Conservation (phyloP, 2,113 vertebrate species). For the Promerops cafer region DNA sequence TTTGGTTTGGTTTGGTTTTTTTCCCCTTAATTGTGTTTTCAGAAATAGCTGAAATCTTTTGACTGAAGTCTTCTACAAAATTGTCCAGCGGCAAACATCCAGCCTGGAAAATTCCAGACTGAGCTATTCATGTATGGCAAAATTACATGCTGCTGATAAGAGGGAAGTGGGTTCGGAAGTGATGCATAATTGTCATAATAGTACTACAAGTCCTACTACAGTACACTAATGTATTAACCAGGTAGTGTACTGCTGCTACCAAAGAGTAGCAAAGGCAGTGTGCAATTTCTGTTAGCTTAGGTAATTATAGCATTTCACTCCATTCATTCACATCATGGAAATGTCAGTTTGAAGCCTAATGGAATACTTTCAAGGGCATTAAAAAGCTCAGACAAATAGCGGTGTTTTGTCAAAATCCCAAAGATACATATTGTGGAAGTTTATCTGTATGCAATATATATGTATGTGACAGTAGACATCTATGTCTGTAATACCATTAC, state of each 20-base stretch:
- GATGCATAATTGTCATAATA: not conserved
- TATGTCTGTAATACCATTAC: not conserved
- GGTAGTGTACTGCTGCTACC: not conserved
- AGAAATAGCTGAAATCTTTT: slow-evolving; percentile 4
- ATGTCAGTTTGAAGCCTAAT: not conserved
- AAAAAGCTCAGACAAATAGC: not conserved
- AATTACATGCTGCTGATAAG: not conserved
- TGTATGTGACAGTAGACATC: not conserved
- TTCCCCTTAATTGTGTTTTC: not conserved
- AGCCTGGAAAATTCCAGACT: slow-evolving; percentile 16
- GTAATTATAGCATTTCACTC: not conserved
- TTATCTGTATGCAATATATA: not conserved
- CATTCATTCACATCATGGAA: not conserved
- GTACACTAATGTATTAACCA: not conserved
- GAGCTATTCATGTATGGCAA: not conserved
- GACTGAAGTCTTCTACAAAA: not conserved
- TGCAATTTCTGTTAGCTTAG: not conserved
- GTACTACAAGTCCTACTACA: not conserved
- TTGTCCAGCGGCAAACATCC: not conserved
- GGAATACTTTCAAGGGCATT: not conserved
- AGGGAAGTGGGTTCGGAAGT: not conserved
- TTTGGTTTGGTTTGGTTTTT: not conserved
- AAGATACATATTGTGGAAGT: not conserved
- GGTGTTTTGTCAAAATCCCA: not conserved
- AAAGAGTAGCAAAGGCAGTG: not conserved